Percentiles rank a stretch among this genome's conserved stretches.
These are phyloP conservation scores for Diadegma fenestrale DNA, from an alignment of 2,888 invertebrate species.

Conservation along the genomic window DNA sequence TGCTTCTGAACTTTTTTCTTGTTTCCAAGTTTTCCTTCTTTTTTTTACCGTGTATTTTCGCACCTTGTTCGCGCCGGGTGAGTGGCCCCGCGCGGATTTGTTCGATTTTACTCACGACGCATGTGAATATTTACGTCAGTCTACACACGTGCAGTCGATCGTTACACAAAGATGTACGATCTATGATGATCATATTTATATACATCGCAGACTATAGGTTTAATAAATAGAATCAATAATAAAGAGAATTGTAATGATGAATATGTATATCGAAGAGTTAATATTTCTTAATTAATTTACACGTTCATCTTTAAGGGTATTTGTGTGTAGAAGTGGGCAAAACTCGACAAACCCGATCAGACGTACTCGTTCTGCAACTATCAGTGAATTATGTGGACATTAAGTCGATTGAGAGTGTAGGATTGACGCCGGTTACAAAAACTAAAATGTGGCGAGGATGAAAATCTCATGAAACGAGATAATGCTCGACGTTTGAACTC, in stretches of 20 bases:
- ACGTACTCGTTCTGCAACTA: constrained; percentile 20
- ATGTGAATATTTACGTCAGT: constrained; percentile 10
- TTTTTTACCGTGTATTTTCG: constrained; percentile 39
- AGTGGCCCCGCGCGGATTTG: constrained; percentile 51
- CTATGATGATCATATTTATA: neutral
- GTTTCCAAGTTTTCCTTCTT: constrained; percentile 41
- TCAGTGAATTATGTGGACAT: neutral
- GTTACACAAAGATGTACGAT: neutral
- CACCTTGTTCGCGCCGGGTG: constrained; percentile 62
- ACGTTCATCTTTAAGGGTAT: neutral
- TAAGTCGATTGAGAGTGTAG: neutral
- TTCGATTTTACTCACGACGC: constrained; percentile 38
- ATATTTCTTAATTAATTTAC: neutral
- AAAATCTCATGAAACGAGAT: constrained; percentile 7
- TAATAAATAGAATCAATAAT: neutral
- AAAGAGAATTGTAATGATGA: neutral
- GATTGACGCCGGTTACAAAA: constrained; percentile 19
- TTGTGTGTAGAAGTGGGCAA: constrained; percentile 10
- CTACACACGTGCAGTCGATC: neutral
- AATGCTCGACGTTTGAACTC: constrained; percentile 38
- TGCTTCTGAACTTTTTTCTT: constrained; percentile 54
- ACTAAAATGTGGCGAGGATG: constrained; percentile 2
- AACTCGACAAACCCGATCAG: constrained; percentile 35
- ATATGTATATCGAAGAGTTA: neutral
- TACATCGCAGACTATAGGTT: neutral